A percentile compares a stretch with the other conserved stretches of the same genome.
Conservation (phyloP, 1,140 invertebrate species). For the Tenebrio molitor region DNA sequence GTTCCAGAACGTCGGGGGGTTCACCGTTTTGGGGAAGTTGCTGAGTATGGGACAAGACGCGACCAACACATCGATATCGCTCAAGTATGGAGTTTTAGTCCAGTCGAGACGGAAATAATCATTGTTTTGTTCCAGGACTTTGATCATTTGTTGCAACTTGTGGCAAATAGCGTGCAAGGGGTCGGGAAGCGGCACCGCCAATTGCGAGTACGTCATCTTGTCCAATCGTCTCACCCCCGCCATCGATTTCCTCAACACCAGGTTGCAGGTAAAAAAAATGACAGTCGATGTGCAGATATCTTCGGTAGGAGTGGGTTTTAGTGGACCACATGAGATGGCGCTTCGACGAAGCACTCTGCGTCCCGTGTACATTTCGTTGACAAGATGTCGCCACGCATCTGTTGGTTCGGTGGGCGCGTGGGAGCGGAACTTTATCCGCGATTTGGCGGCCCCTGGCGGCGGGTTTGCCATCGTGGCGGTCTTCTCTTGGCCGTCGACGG, state of each 20-base stretch:
- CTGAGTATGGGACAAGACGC: conserved; percentile 60
- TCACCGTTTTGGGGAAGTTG: conserved; percentile 63
- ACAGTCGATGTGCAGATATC: neutral
- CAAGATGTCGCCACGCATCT: too few relatives aligned
- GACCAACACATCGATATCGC: conserved; percentile 67
- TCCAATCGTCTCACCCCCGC: conserved; percentile 79
- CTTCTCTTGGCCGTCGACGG: neutral
- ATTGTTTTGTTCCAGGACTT: conserved; percentile 69
- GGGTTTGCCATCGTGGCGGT: neutral
- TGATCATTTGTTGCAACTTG: conserved; percentile 74
- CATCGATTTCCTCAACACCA: conserved; percentile 77
- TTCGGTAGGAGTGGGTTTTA: neutral
- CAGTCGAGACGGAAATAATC: neutral
- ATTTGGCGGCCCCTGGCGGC: neutral
- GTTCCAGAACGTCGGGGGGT: conserved; percentile 64
- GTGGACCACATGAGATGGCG: too few relatives aligned
- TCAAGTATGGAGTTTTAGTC: conserved; percentile 69
- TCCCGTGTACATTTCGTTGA: too few relatives aligned
- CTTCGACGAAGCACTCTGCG: too few relatives aligned
- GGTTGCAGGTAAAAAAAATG: conserved; percentile 72
- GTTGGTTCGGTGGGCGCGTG: neutral
- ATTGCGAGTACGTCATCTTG: conserved; percentile 76
- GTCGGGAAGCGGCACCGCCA: conserved; percentile 69
- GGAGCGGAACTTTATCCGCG: neutral
- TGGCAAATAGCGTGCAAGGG: conserved; percentile 72